Base-by-base conservation (phyloP, 2,113 vertebrate species). In the Paramormyrops kingsleyae region DNA sequence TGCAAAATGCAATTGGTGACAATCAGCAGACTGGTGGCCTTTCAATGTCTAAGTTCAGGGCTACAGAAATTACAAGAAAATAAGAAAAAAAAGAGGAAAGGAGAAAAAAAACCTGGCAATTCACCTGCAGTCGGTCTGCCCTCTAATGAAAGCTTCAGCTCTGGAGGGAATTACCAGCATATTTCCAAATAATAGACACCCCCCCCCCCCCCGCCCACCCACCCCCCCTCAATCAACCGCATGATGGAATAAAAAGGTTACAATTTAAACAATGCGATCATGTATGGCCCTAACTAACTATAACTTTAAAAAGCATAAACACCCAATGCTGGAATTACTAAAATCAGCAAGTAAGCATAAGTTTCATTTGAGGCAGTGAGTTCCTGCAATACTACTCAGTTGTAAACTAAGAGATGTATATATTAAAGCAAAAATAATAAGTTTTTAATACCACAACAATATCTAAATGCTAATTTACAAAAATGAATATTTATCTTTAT, bases 21-120 rank as follows among this genome's bases (percentile, higher is more conserved):
- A 96, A 95, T 96, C 96, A 96, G 95, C 94, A 95, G 93, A 94
- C 94, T 90, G 89, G 94, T 92, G 92, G 94, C 93, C 93, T 93
- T 95, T 93, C 95, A 95, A 95, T 93, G 95, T 93, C 92, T 94
- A 95, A 93, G 91, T 94, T 93, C 91, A 93, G 91, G 91, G 90
- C 88, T 89, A 92, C 91, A 88, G 90, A 93, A 94, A 93, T 91
- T 95, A 95, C 92, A 95, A 95, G 94, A 92, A 92, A 92, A 92
- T 91, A 91, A 91, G 83, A 86, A 92, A 92, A 92, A 90, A 91
- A 83, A 90, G 93, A 94, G 93, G 94, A 94, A 94, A 93, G 92
- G 91, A 85, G 90, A 94, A 93, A 94, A 94, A 93, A 92, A n/a
- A 89, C 92, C 90, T 93, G 93, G 92, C 88, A 92, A 13, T 89